Evolutionary conservation across 2,113 vertebrate genomes (phyloP), one percentile per base, ranked within the genome.

Genomic region (Anolis sagrei): DNA sequence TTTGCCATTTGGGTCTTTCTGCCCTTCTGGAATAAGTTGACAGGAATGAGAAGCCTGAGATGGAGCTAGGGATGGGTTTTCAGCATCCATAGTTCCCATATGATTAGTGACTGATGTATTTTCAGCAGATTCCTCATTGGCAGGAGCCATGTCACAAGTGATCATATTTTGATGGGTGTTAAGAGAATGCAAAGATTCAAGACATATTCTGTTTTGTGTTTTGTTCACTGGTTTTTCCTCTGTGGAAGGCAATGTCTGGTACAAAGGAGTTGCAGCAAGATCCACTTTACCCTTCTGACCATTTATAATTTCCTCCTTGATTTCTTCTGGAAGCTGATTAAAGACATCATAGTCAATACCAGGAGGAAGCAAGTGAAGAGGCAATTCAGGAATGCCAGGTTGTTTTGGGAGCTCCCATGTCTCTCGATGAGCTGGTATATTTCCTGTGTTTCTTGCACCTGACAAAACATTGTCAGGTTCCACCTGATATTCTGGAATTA

Each of bases 261-360:
- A 88, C 13, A 32, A 84, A 86, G 68, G 80, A n/a, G 32, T 79
- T 73, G 64, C 90, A 23, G 29, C 44, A 68, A 79, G 79, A 72
- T 87, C n/a, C 7, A 19, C 81, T 79, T 85, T 76, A 76, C 13
- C 34, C 61, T 62, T 49, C 80, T 91, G 95, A 69, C 85, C 92
- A 74, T 93, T 93, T n/a, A 97, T 84, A 10, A 98, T 95, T 87
- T 98, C 98, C 81, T 92, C 93, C 92, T 97, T 96, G 92, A 98
- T 98, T 54, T 98, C 96, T 81, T 89, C 92, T 32, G 98, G 98
- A 85, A 98, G 97, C 73, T 96, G 95, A 77, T 85, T 93, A 82
- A 98, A 98, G 34, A 98, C 97, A 19, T 97, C 96, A 0, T 94
- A 95, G 88, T 99, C 98, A 54, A 97, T 85, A 34, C 80, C 88